Evolutionary conservation across 2,113 vertebrate genomes (phyloP).

Genomic region (Austrofundulus limnaeus): DNA sequence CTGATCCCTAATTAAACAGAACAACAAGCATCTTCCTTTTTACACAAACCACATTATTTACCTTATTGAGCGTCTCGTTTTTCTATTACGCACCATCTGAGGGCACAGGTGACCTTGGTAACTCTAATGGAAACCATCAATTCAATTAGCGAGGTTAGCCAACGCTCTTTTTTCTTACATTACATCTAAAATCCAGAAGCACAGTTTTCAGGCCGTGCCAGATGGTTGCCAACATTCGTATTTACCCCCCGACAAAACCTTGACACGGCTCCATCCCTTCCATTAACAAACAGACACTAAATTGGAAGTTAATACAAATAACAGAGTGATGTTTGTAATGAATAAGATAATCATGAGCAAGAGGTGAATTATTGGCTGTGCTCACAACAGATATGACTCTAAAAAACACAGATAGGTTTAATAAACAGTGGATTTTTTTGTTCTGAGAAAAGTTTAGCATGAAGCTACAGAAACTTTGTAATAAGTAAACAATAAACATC

Average conservation of each 20-base stretch:
- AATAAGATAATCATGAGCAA: background rate
- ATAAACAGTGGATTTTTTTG: background rate
- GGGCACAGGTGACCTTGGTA: slow-evolving; percentile 29
- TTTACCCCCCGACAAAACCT: slow-evolving; percentile 15
- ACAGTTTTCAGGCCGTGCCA: background rate
- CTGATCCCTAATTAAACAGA: slow-evolving; percentile 2
- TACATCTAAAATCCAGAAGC: slow-evolving; percentile 22
- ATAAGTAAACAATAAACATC: background rate
- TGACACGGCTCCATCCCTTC: slow-evolving; percentile 44
- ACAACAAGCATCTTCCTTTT: slow-evolving; percentile 13
- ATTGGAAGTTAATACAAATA: background rate
- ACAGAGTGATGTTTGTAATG: slow-evolving; percentile 3
- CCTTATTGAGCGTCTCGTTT: slow-evolving; percentile 11
- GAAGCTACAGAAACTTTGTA: background rate
- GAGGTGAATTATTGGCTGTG: background rate
- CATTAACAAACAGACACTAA: slow-evolving; percentile 32
- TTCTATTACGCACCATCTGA: slow-evolving; percentile 31
- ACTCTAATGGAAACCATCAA: slow-evolving; percentile 37
- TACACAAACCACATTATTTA: slow-evolving; percentile 24
- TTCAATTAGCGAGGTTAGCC: slow-evolving; percentile 8
- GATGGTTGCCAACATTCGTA: slow-evolving; percentile 7
- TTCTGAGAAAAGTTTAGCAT: background rate
- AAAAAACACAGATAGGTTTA: background rate
- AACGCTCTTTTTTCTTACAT: background rate
- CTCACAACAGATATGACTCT: background rate